A percentile compares a stretch with the other conserved stretches of the same genome.
These are phyloP conservation scores for Cynopterus sphinx DNA, from an alignment of 2,797 vertebrate species.

Conservation along the genomic window DNA sequence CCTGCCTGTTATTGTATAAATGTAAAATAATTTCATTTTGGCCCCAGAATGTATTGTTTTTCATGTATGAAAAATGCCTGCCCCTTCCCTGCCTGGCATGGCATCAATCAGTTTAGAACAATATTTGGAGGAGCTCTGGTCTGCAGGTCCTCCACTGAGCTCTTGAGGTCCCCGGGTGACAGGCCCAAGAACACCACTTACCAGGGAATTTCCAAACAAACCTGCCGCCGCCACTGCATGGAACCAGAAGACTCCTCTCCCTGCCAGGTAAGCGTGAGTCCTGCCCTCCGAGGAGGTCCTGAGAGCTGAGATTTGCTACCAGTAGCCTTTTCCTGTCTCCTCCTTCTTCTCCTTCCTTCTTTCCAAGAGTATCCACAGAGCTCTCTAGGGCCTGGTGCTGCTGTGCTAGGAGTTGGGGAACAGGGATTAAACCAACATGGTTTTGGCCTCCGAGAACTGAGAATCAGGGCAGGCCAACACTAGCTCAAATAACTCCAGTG, in stretches of 20 bases:
- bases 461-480: background rate
- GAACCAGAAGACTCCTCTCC: background rate
- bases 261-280: background rate
- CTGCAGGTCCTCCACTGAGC: slow-evolving; percentile 65
- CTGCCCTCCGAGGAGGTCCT: background rate
- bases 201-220: slow-evolving; percentile 78
- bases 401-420: background rate
- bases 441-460: background rate
- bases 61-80: slow-evolving; percentile 76
- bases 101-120: slow-evolving; percentile 82
- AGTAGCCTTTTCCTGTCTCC: background rate
- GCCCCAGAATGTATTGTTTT: slow-evolving; percentile 74
- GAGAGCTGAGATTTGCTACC: background rate
- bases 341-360: background rate
- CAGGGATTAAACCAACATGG: background rate
- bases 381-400: background rate
- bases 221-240: background rate
- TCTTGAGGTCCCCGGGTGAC: slow-evolving; percentile 51
- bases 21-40: slow-evolving; percentile 80
- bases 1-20: slow-evolving; percentile 81
- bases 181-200: slow-evolving; percentile 71
- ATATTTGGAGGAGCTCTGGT: slow-evolving; percentile 79
- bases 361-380: background rate
- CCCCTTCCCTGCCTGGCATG: slow-evolving; percentile 68
- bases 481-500: background rate